Evolutionary conservation across 2,113 vertebrate genomes (phyloP), one percentile per base, ranked within the genome.

Genomic region (Haliaeetus leucogaster): DNA sequence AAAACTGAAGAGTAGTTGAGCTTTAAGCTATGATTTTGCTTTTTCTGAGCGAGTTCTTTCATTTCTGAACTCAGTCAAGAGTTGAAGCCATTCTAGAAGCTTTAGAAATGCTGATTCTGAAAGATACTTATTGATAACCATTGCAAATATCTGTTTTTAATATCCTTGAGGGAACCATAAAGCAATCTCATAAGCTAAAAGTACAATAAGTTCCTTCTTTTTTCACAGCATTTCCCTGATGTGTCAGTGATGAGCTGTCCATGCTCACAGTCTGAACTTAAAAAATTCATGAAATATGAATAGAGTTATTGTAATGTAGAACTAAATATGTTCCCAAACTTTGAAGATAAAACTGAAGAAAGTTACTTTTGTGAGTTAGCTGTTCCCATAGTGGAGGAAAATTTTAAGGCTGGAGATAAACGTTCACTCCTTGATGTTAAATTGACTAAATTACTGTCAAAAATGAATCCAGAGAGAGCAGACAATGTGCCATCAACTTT

Each of bases 51-150:
- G 16, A 48, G 34, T 79, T 87, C 66, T 72, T 93, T 73, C 16
- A 58, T 62, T 95, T 95, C 78, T 77, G 59, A 93, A 80, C 66
- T 77, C 34, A 61, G 40, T 71, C 52, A 82, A 88, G 58, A 77
- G 80, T 74, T 83, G 79, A 93, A 77, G 63, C 65, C 20, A 2
- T 92, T 86, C 63, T 59, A 58, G 88, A 86, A 92, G 76, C 67
- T 89, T 93, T 81, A 66, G 59, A 94, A 95, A 88, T 77, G 62
- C 92, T 86, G 96, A 86, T 86, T 50, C 55, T 90, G 67, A 86
- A 94, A 86, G 93, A 90, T 95, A 34, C 20, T 93, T 93, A 93
- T 66, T 90, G 97, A 93, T 93, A 96, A 91, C 82, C 58, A 48
- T 50, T 55, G 82, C 85, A 52, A 59, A 92, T 79, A 86, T 92